These are phyloP conservation scores for Leptonema lineaticorne DNA, from an alignment of 1,140 invertebrate species.

Conservation along the genomic window DNA sequence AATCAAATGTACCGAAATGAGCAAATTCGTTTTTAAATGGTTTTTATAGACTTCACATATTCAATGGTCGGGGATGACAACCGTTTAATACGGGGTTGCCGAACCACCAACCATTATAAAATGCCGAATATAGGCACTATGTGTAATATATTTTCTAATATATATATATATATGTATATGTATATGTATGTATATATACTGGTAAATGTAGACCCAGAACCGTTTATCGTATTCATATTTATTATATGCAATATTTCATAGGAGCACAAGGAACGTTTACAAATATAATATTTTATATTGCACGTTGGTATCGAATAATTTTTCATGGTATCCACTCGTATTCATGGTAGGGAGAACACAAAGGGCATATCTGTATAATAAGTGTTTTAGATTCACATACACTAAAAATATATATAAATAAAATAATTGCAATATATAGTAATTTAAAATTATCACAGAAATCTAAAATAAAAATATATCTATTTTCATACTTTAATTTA, in stretches of 20 bases:
- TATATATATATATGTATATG: neutral
- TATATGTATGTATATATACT: neutral
- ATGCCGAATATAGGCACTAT: neutral
- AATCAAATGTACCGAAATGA: constrained; percentile 40
- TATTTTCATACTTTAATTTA: too few relatives aligned
- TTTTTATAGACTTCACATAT: constrained; percentile 38
- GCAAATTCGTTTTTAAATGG: constrained; percentile 42
- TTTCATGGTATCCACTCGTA: too few relatives aligned
- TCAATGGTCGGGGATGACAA: constrained; percentile 35
- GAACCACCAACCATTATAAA: constrained; percentile 2
- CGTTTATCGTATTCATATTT: constrained; percentile 7
- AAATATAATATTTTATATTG: neutral
- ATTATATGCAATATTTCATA: constrained; percentile 5
- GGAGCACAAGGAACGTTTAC: neutral
- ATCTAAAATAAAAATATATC: too few relatives aligned
- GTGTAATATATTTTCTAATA: too few relatives aligned
- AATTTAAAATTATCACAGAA: too few relatives aligned
- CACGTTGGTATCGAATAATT: too few relatives aligned
- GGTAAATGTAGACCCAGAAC: neutral
- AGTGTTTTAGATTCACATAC: too few relatives aligned
- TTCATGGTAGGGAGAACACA: too few relatives aligned
- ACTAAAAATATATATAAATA: too few relatives aligned
- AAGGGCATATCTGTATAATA: too few relatives aligned
- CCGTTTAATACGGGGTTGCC: constrained; percentile 33
- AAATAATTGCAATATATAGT: too few relatives aligned